Percentiles rank a stretch among this genome's conserved stretches.
These are phyloP conservation scores for Drosophila chauvacae DNA, from an alignment of 1,140 invertebrate genomes.

Conservation along the genomic window DNA sequence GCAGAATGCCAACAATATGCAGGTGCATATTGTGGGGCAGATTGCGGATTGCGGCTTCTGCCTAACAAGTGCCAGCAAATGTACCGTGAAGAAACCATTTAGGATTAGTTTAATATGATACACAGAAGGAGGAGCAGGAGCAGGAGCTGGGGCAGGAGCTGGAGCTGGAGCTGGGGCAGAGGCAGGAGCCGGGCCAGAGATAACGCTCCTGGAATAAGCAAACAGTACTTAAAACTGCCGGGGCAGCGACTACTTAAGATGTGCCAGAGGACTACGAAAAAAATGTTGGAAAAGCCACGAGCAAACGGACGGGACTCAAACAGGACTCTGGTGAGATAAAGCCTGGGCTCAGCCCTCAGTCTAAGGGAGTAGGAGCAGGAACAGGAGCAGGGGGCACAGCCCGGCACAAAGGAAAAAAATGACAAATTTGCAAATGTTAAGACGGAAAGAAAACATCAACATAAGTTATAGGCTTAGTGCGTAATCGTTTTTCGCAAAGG, in stretches of 20 bases:
- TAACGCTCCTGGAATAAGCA: conserved; percentile 81
- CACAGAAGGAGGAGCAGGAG: conserved; percentile 20
- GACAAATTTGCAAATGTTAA: conserved; percentile 83
- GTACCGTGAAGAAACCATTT: conserved; percentile 84
- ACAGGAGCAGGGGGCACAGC: background rate
- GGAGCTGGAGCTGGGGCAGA: background rate
- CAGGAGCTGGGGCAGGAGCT: background rate
- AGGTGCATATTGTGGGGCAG: conserved; percentile 44
- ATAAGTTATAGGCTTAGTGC: conserved; percentile 83
- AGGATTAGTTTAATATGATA: conserved; percentile 84
- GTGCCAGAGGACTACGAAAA: conserved; percentile 7
- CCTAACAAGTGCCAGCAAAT: conserved; percentile 76
- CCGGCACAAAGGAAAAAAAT: conserved; percentile 60
- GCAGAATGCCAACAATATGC: conserved; percentile 48
- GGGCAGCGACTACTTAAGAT: conserved; percentile 68
- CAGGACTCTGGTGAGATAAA: conserved; percentile 69
- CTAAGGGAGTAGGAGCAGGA: background rate
- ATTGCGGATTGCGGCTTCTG: conserved; percentile 37
- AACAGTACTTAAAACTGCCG: conserved; percentile 82
- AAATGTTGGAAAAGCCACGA: conserved; percentile 31
- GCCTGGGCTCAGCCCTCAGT: conserved; percentile 32
- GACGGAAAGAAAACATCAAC: conserved; percentile 82
- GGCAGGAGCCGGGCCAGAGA: conserved; percentile 23
- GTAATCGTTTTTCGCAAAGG: conserved; percentile 77
- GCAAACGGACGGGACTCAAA: conserved; percentile 53